These are phyloP conservation scores for Mystacornis crossleyi DNA, from an alignment of 2,113 vertebrate species.

Conservation along the genomic window DNA sequence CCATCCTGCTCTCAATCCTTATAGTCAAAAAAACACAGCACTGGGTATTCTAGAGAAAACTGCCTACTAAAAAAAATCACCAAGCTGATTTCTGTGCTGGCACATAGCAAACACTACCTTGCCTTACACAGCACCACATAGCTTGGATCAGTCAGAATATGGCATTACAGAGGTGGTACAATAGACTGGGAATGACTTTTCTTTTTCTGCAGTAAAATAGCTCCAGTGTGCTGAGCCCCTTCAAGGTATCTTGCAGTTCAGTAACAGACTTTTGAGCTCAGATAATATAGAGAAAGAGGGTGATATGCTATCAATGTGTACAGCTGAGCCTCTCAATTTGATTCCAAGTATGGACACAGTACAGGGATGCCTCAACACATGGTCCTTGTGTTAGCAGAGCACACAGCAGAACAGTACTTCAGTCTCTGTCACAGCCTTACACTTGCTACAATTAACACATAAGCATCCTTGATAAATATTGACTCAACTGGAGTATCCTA, in stretches of 20 bases:
- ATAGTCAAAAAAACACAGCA: not conserved
- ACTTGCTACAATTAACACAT: not conserved
- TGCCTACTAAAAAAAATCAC: not conserved
- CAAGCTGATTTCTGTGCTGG: not conserved
- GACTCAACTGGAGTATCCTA: not conserved
- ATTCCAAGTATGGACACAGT: not conserved
- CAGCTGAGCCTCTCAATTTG: not conserved
- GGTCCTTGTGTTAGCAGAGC: not conserved
- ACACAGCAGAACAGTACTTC: not conserved
- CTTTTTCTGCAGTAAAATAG: not conserved
- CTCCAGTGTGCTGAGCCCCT: not conserved
- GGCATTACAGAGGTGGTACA: not conserved
- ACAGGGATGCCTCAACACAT: not conserved
- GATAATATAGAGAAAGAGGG: not conserved
- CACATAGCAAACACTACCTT: not conserved
- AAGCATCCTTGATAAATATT: not conserved
- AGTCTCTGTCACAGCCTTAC: not conserved
- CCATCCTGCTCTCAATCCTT: not conserved
- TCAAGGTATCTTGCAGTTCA: not conserved
- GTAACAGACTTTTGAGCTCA: not conserved
- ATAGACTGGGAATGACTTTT: not conserved
- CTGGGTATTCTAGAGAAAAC: not conserved
- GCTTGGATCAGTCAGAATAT: not conserved
- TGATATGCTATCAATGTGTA: not conserved
- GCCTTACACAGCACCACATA: rapidly evolving